Conservation (phyloP, 23 tunicate species). For the Styela clava region DNA sequence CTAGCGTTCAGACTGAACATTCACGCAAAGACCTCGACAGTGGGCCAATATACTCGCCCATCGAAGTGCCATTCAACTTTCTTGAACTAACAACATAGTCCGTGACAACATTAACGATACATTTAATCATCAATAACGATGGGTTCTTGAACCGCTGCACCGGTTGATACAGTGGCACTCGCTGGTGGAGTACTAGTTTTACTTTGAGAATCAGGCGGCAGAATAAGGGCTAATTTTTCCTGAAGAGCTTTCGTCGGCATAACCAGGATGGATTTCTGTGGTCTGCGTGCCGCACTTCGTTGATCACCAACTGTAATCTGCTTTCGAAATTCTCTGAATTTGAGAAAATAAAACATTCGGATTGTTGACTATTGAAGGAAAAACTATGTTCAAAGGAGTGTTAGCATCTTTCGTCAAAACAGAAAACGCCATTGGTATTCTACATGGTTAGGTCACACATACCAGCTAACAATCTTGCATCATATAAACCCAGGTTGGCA, state of each 20-base stretch:
- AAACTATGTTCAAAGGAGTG: too few species aligned
- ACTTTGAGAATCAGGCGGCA: neutral
- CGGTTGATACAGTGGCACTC: neutral
- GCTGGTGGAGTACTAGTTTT: slow-evolving; percentile 12
- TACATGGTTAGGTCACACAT: too few species aligned
- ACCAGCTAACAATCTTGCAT: too few species aligned
- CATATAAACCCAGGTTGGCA: too few species aligned
- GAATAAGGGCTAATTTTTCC: slow-evolving; percentile 7
- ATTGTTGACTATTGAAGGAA: neutral
- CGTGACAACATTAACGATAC: neutral
- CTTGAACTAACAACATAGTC: neutral
- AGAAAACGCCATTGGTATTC: too few species aligned
- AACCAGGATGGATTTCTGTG: slow-evolving; percentile 45
- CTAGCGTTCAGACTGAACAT: too few species aligned
- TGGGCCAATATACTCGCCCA: too few species aligned
- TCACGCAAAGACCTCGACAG: too few species aligned
- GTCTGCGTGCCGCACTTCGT: slow-evolving; percentile 84
- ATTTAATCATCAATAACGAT: slow-evolving; percentile 50
- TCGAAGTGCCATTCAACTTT: too few species aligned
- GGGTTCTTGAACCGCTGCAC: slow-evolving; percentile 35
- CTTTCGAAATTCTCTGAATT: slow-evolving; percentile 62
- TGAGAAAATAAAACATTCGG: neutral
- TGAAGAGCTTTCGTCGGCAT: slow-evolving; percentile 22
- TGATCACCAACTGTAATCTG: slow-evolving; percentile 52
- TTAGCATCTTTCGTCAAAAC: too few species aligned